A percentile compares a stretch with the other conserved stretches of the same genome.
Conservation (phyloP, 2,797 vertebrate species). For the Oceanodroma leucorhoa region DNA sequence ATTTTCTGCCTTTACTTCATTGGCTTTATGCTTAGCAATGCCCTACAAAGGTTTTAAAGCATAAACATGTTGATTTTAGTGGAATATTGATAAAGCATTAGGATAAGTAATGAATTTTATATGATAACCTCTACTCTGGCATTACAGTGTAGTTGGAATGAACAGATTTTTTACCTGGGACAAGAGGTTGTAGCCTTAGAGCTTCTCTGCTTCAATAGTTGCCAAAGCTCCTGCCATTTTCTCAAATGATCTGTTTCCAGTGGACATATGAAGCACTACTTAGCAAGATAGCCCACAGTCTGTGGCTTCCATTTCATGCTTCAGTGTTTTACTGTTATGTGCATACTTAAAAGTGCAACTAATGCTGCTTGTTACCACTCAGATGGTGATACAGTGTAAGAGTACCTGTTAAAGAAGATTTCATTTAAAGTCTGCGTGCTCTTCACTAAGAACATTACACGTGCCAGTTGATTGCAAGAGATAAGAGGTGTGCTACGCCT, state of each 20-base stretch:
- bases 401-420: neutral
- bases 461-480: neutral
- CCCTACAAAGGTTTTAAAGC: neutral
- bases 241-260: neutral
- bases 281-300: neutral
- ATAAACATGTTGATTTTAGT: neutral
- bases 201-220: neutral
- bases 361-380: neutral
- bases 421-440: neutral
- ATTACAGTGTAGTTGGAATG: fast-evolving
- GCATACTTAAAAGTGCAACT: neutral
- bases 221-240: neutral
- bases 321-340: neutral
- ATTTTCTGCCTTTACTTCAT: neutral
- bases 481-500: neutral
- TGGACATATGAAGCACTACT: neutral
- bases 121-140: neutral
- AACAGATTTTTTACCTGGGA: neutral
- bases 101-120: neutral
- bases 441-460: neutral
- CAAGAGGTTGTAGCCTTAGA: neutral
- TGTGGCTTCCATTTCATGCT: constrained; percentile 29
- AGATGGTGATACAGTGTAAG: neutral
- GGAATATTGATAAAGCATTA: neutral
- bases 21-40: neutral